Base-by-base conservation (phyloP, 2,113 vertebrate species). In the Oophaga pumilio region DNA sequence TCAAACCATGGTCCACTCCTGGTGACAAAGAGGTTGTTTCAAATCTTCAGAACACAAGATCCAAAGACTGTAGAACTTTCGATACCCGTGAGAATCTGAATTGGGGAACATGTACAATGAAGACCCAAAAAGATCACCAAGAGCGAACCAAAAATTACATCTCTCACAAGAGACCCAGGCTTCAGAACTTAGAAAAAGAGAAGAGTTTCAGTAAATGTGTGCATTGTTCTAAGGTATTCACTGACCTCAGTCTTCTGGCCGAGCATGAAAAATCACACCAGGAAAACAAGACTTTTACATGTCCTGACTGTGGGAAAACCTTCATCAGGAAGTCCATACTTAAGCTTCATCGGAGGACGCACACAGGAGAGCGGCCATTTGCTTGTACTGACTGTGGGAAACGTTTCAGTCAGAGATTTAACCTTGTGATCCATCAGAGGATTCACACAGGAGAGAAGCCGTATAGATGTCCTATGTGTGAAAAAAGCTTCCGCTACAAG, bases 391-490 rank as follows among this genome's bases (percentile, higher is more conserved):
- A 52, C 2, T 86, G 85, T 6, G 76, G 76, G 14, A 86, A 68
- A 68, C 7, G 60, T 2, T 86, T 86, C 59, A 78, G 85, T 24
- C 76, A 86, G 43, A 76, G 73, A n/a, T 85, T 76, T 15, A 85
- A 85, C 49, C 56, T 85, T 2, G 73, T 85, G 13, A 83, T 83
- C 24, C 81, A 83, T 52, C 81, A 53, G n/a, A 43, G 81, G 12
- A 83, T 83, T 64, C 84, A 85, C 76, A 78, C 85, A 9, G 85
- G 76, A 52, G 85, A 86, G 60, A 86, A 76, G 76, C 85, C 85
- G 0, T 68, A 68, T 20, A 53, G 20, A 28, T 86, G 85, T 20
- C 43, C 9, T 10, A 56, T 7, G 1, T 86, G 85, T 64, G 50
- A 79, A 3, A 78, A 78, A 50, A 15, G 74, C n/a, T 86, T 79